A percentile compares a stretch with the other conserved stretches of the same genome.
Conservation (phyloP, 2,113 vertebrate species). For the Polypterus senegalus region DNA sequence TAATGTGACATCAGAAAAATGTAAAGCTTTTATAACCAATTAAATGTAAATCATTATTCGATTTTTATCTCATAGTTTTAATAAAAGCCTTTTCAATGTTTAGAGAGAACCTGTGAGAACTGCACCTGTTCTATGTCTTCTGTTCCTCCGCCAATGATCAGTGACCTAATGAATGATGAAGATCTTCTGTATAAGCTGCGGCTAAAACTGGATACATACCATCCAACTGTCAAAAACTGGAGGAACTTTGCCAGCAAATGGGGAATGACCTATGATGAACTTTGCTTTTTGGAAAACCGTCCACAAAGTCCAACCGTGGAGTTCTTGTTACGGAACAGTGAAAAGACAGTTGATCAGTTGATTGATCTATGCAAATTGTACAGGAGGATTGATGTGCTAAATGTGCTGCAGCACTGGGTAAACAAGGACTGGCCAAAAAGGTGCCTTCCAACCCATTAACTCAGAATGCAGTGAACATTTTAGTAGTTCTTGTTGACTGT, state of each 20-base stretch:
- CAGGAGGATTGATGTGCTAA: constrained; percentile 81
- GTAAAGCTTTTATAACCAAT: constrained; percentile 7
- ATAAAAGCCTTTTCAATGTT: not conserved
- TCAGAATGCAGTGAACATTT: not conserved
- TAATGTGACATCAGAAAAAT: too few species aligned
- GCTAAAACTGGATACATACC: constrained; percentile 84
- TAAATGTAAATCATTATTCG: constrained; percentile 1
- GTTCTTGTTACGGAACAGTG: constrained; percentile 82
- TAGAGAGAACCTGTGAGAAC: constrained; percentile 38
- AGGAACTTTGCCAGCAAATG: constrained; percentile 97
- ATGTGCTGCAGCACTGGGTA: constrained; percentile 80
- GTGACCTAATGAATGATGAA: constrained; percentile 89
- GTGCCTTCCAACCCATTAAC: constrained; percentile 50
- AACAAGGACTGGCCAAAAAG: constrained; percentile 86
- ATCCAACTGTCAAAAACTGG: constrained; percentile 97
- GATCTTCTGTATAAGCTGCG: constrained; percentile 82
- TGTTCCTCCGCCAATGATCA: constrained; percentile 73
- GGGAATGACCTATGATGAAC: constrained; percentile 95
- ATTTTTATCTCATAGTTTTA: not conserved
- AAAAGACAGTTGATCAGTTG: constrained; percentile 81
- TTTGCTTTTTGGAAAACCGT: constrained; percentile 85
- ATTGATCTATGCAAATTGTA: constrained; percentile 84
- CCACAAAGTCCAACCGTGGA: constrained; percentile 88
- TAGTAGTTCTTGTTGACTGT: too few species aligned
- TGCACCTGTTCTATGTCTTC: constrained; percentile 40